Evolutionary conservation across 2,888 invertebrate species (phyloP).

Genomic region (Beris chalybata): DNA sequence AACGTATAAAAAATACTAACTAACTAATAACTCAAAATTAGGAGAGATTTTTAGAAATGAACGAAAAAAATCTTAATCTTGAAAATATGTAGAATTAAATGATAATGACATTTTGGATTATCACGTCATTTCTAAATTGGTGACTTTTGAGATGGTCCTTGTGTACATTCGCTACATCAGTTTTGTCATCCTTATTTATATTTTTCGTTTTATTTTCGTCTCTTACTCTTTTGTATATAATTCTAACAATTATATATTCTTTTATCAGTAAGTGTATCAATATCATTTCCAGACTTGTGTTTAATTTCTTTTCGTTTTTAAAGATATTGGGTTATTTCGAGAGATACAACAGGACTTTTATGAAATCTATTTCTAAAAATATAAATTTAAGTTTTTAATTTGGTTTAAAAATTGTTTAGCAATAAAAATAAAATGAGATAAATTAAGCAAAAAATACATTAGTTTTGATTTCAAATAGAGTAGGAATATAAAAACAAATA

Average conservation of each 20-base stretch:
- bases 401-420: slow-evolving; percentile 6
- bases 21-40: slow-evolving; percentile 2
- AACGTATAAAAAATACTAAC: slow-evolving; percentile 29
- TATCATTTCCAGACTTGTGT: slow-evolving; percentile 31
- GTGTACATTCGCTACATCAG: slow-evolving; percentile 54
- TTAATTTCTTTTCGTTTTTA: slow-evolving; percentile 33
- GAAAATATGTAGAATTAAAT: slow-evolving; percentile 16
- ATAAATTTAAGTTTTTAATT: not conserved
- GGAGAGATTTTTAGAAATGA: slow-evolving; percentile 3
- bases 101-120: slow-evolving; percentile 10
- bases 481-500: slow-evolving; percentile 39
- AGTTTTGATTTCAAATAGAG: too few relatives aligned
- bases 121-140: slow-evolving; percentile 60
- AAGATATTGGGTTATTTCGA: slow-evolving; percentile 31
- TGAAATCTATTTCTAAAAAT: not conserved
- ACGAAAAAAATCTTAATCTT: not conserved
- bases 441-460: too few relatives aligned
- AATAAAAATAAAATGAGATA: slow-evolving; percentile 35
- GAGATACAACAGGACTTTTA: not conserved
- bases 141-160: slow-evolving; percentile 95
- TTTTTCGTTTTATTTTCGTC: slow-evolving; percentile 18
- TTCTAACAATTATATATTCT: not conserved
- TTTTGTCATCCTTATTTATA: slow-evolving; percentile 8
- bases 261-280: slow-evolving; percentile 35
- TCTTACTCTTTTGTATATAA: slow-evolving; percentile 11